Base-by-base conservation (phyloP, 2,113 vertebrate genomes). In the Actenoides hombroni region DNA sequence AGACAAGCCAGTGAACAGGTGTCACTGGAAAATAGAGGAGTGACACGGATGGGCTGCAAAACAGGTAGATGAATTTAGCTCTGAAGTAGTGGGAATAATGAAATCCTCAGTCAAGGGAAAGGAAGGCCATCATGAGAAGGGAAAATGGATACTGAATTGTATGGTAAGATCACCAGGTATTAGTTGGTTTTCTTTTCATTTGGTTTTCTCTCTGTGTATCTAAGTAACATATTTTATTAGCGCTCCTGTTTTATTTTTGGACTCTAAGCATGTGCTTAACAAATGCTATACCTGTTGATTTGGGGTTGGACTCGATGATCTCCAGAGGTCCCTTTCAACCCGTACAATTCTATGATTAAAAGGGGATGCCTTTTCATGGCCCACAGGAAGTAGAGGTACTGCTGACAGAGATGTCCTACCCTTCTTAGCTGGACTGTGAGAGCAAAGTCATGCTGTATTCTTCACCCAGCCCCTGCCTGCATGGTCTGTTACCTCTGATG, bases 371-470 rank as follows among this genome's bases (percentile, higher is more conserved):
- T 81, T 73, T 76, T 56, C 40, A 33, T 8, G 40, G 7, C 7
- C n/a, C 0, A 0, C 12, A 19, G 29, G 37, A 86, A 15, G 31
- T 3, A 16, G 28, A 78, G 18, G 16, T 25, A n/a, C 73, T 37
- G 29, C 29, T 0, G 0, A 48, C 13, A 64, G 51, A 86, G 57
- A 48, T 59, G 10, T 57, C 2, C 3, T 67, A n/a, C 56, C 57
- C 48, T 63, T 78, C 35, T 79, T 33, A 25, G 11, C 26, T 10
- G 7, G 71, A 40, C 6, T 26, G 20, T 8, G 18, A 25, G 4
- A 51, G 40, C 16, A 54, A 90, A 86, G 23, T 17, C 3, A 0
- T 59, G 29, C 56, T 81, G 24, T 28, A 19, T 56, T 61, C 49
- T 69, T 65, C 3, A 26, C 25, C 68, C 40, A 80, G n/a, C 28